Evolutionary conservation across 2,113 vertebrate genomes (phyloP), one percentile per base, ranked within the genome.

Genomic region (Alouatta palliata): DNA sequence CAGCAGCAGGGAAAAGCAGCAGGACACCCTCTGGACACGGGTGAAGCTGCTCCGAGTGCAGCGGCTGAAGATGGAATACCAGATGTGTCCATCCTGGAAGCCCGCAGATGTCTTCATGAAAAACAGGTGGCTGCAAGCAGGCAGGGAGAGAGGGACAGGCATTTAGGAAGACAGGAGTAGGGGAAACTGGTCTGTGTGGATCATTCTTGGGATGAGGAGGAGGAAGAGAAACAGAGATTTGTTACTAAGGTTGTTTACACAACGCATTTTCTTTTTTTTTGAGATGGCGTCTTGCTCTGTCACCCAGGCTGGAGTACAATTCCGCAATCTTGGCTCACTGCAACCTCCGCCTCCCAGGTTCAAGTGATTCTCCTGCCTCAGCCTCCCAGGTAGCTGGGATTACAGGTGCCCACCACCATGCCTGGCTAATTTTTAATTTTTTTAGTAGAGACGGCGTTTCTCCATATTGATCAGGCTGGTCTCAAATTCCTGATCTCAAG

Each of bases 1-100:
- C 25, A 99, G 99, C 47, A 99, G 98, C 97, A 99, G 98, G 0
- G 99, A 99, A 92, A 99, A 99, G 93, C 99, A 99, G 45, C 99
- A 99, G 3, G 99, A 99, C 64, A 99, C 99, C 0, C 99, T 98
- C 98, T 99, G 99, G 47, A 99, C 99, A 27, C 99, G 97, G 0
- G 99, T 99, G 98, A 99, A 99, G 87, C 98, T 98, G 98, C 99
- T 99, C 73, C 98, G 98, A 9, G 99, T 99, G 5, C 99, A 99
- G n/a, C 99, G 98, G 96, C 98, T 99, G 90, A 99, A 99, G 97
- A 99, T 98, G 0, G 99, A 99, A 86, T 99, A 99, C 99, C 99
- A 99, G 94, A 99, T 99, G 93, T 99, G 99, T 35, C 99, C 99
- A 0, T 99, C 99, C 37, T 98, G 98, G 98, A 99, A 99, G 97